Evolutionary conservation across 1,140 invertebrate genomes (phyloP).

Genomic region (Penaeus vannamei): DNA sequence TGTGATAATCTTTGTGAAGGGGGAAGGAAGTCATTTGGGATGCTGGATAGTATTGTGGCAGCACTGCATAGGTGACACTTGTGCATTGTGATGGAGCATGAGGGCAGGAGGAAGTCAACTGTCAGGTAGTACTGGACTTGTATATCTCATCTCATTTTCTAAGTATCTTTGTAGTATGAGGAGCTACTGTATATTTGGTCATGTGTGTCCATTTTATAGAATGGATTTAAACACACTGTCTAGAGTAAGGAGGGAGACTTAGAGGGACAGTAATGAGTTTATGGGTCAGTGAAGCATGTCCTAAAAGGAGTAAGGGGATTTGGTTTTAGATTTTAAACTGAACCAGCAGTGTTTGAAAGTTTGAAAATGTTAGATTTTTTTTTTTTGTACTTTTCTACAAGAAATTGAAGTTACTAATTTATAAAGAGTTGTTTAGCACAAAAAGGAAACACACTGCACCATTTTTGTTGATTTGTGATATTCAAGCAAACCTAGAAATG

Average conservation of each 20-base stretch:
- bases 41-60: not conserved
- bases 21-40: not conserved
- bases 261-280: not conserved
- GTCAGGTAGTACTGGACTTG: constrained; percentile 6
- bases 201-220: not conserved
- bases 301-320: not conserved
- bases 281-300: not conserved
- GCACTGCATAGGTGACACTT: constrained; percentile 31
- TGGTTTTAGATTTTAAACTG: not conserved
- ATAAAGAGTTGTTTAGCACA: too few relatives aligned
- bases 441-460: too few relatives aligned
- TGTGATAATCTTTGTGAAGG: too few relatives aligned
- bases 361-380: too few relatives aligned
- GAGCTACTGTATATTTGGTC: not conserved
- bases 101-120: not conserved
- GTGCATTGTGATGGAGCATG: constrained; percentile 46
- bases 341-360: too few relatives aligned
- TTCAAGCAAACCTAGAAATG: too few relatives aligned
- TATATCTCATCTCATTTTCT: constrained; percentile 31
- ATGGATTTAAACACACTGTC: not conserved
- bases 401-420: too few relatives aligned
- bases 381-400: too few relatives aligned
- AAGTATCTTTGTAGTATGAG: not conserved
- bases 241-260: not conserved
- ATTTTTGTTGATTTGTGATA: too few relatives aligned